phyloP scores from a whole-genome alignment of 2,888 invertebrate species.

The Temnothorax ravouxi region DNA sequence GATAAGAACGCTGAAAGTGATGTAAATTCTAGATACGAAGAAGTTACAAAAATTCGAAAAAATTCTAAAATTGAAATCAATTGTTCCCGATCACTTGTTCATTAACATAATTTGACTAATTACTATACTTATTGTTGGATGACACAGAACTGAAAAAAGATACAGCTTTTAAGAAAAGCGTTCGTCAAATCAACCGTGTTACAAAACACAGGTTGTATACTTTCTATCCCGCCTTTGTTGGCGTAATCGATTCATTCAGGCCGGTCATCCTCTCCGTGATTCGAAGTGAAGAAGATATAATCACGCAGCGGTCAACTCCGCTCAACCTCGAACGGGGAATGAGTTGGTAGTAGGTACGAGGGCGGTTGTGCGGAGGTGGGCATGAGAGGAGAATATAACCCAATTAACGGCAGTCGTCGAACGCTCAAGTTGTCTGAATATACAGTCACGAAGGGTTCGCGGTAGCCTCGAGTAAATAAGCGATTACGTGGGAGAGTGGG shows the following conservation, averaged over 20 bases:
- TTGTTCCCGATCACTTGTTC: background rate
- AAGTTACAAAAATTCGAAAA: background rate
- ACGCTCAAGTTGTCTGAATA: slow-evolving; percentile 46
- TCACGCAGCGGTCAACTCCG: background rate
- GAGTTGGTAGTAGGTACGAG: background rate
- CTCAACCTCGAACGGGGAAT: background rate
- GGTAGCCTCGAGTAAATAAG: slow-evolving; percentile 60
- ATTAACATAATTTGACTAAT: background rate
- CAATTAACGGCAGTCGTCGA: slow-evolving; percentile 44
- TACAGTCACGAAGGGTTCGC: slow-evolving; percentile 18
- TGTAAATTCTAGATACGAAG: background rate
- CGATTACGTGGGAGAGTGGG: slow-evolving; percentile 40
- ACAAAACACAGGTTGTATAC: background rate
- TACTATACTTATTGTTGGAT: background rate
- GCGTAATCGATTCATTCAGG: background rate
- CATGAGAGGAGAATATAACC: slow-evolving; percentile 34
- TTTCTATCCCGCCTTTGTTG: background rate
- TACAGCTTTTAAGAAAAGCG: background rate
- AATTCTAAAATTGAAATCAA: background rate
- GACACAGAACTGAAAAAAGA: background rate
- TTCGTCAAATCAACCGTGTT: background rate
- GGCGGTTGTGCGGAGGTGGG: background rate
- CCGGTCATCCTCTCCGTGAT: background rate
- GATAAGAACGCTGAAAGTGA: background rate
- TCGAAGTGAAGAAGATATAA: slow-evolving; percentile 22